phyloP scores from a whole-genome alignment of 2,797 vertebrate species.

The Bufotes viridis region DNA sequence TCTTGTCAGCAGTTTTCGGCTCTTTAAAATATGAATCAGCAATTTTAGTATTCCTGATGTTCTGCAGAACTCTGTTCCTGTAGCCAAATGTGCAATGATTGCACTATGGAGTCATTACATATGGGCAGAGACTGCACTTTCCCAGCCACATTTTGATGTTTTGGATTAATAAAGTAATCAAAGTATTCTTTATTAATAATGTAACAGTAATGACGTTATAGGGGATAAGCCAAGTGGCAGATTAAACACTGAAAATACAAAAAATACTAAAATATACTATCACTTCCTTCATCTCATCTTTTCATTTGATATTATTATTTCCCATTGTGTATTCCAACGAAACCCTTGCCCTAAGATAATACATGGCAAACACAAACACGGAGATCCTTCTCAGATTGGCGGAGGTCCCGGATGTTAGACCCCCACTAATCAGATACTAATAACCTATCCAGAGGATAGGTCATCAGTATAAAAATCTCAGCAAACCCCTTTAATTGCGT shows the following conservation, averaged over 20 bases:
- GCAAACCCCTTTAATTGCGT: background rate
- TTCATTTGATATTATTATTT: too few relatives aligned
- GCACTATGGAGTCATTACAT: background rate
- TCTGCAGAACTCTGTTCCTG: slow-evolving; percentile 18
- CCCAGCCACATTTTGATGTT: background rate
- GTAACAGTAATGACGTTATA: background rate
- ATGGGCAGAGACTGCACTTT: background rate
- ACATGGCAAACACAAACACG: background rate
- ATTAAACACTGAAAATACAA: too few relatives aligned
- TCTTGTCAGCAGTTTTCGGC: slow-evolving; percentile 44
- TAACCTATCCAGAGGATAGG: too few relatives aligned
- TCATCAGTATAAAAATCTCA: too few relatives aligned
- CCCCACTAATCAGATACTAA: too few relatives aligned
- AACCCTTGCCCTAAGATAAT: background rate
- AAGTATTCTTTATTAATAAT: slow-evolving; percentile 3
- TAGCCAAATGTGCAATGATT: slow-evolving; percentile 26
- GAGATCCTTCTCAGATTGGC: too few relatives aligned
- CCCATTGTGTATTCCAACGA: too few relatives aligned
- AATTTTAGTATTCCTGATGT: slow-evolving; percentile 31
- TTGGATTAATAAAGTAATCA: background rate
- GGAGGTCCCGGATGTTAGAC: too few relatives aligned
- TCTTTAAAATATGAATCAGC: slow-evolving; percentile 48
- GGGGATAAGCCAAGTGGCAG: too few relatives aligned
- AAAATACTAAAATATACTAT: too few relatives aligned
- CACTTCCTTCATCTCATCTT: too few relatives aligned